phyloP scores from a whole-genome alignment of 2,113 vertebrate genomes.

The Herpailurus yagouaroundi region DNA sequence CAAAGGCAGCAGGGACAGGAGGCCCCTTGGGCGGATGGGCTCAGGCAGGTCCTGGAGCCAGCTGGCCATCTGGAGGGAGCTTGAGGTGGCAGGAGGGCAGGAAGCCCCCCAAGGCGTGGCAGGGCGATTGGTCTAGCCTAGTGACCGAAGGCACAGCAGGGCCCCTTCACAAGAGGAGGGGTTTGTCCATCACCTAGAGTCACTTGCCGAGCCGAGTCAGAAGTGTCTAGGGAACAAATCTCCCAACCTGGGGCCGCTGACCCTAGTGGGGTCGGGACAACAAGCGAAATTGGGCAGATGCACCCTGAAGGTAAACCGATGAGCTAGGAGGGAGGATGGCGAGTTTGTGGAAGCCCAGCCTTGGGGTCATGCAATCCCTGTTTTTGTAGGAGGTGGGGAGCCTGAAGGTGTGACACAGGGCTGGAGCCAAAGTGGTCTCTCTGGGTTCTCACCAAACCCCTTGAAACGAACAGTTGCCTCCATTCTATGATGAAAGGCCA shows the following conservation, averaged over 20 bases:
- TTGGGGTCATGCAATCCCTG: neutral
- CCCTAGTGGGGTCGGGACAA: neutral
- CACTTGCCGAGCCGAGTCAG: neutral
- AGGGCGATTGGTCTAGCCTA: neutral
- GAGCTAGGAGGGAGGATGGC: fast-evolving
- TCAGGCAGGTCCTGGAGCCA: neutral
- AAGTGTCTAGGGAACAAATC: neutral
- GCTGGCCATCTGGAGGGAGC: neutral
- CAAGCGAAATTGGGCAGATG: neutral
- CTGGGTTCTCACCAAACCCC: neutral
- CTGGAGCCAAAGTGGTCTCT: neutral
- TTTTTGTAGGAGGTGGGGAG: neutral
- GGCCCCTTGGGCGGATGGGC: neutral
- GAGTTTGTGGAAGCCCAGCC: neutral
- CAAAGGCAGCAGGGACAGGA: no score
- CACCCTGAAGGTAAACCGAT: no score
- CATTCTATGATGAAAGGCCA: neutral
- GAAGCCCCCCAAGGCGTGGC: no score
- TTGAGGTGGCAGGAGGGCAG: neutral
- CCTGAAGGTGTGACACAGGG: neutral
- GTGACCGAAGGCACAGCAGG: neutral
- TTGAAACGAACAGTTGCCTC: neutral
- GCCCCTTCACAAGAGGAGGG: neutral
- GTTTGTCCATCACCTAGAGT: neutral
- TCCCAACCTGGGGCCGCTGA: neutral